Evolutionary conservation across 2,888 invertebrate genomes (phyloP), one percentile per base, ranked within the genome.

Genomic region (Hermaeophaga mercurialis): DNA sequence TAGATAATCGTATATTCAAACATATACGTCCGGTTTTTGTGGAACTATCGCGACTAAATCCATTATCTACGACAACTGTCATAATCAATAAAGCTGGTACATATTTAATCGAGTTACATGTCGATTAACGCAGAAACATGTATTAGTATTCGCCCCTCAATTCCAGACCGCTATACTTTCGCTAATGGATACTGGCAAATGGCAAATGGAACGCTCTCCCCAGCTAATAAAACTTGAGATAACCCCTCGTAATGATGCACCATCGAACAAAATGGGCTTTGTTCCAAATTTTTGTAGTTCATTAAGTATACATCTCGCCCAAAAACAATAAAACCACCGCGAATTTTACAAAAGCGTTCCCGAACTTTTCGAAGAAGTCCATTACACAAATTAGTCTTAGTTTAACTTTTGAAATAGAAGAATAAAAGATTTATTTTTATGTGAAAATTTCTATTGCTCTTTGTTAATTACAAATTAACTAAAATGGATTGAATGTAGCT

Each of bases 21-120:
- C n/a, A 28, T 28, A 33, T 33, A 33, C 33, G 9, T 41, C 11
- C 41, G 41, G 22, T 22, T 41, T 41, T 41, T 19, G 41, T 12
- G 41, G 41, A 19, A 24, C 18, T 1, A 18, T 7, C 24, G 14
- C 24, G n/a, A 43, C 43, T 43, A 43, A 43, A 43, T 43, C 24
- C 34, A 22, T 24, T 43, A 33, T 31, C 31, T 19, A 19, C 18
- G 50, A 50, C 50, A 50, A 41, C 41, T 43, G 43, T 44, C 43
- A 52, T 52, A 44, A 43, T 44, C 43, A 52, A 43, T 52, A 34
- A 15, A 43, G 18, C 43, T 15, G 34, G 52, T 52, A 44, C 52
- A 44, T 52, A 52, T 52, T 52, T 39, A 52, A 52, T 52, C 52
- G 43, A 44, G 52, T 52, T 52, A 52, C 52, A 52, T 24, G 52